These are phyloP conservation scores for Tenthredo distinguenda DNA, from an alignment of 2,888 invertebrate genomes.

Conservation along the genomic window DNA sequence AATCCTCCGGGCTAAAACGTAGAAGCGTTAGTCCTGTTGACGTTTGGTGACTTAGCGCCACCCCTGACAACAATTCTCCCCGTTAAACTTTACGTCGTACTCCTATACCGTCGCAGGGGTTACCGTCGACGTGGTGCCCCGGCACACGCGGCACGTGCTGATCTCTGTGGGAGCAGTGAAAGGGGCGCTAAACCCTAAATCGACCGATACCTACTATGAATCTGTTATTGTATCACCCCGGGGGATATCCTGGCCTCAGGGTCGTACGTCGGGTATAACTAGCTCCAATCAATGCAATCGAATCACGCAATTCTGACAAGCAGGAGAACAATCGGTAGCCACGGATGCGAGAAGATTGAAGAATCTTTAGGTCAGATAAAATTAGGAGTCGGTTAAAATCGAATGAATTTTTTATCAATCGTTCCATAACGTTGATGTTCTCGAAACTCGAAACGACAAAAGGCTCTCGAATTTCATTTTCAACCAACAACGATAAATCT, in stretches of 20 bases:
- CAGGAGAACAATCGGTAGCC: not conserved
- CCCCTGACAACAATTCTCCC: conserved; percentile 43
- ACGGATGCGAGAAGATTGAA: not conserved
- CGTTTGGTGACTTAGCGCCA: conserved; percentile 70
- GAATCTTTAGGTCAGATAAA: not conserved
- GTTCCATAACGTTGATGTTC: not conserved
- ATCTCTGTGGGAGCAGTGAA: conserved; percentile 74
- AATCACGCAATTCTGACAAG: conserved; percentile 32
- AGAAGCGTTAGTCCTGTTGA: conserved; percentile 64
- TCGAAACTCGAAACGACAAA: not conserved
- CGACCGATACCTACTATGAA: conserved; percentile 63
- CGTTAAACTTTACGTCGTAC: not conserved
- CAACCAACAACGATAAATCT: not conserved
- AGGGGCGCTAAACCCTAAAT: conserved; percentile 66
- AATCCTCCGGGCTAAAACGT: not conserved
- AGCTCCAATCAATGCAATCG: conserved; percentile 37
- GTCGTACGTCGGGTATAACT: conserved; percentile 21
- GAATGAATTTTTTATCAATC: not conserved
- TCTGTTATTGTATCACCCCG: conserved; percentile 54
- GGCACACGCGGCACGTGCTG: conserved; percentile 71
- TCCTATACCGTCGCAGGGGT: not conserved
- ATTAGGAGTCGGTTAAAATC: not conserved
- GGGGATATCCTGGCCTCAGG: conserved; percentile 12
- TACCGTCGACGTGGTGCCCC: conserved; percentile 38
- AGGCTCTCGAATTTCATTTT: not conserved